These are phyloP conservation scores for Hemiscyllium ocellatum DNA, from an alignment of 2,113 vertebrate genomes.

Conservation along the genomic window DNA sequence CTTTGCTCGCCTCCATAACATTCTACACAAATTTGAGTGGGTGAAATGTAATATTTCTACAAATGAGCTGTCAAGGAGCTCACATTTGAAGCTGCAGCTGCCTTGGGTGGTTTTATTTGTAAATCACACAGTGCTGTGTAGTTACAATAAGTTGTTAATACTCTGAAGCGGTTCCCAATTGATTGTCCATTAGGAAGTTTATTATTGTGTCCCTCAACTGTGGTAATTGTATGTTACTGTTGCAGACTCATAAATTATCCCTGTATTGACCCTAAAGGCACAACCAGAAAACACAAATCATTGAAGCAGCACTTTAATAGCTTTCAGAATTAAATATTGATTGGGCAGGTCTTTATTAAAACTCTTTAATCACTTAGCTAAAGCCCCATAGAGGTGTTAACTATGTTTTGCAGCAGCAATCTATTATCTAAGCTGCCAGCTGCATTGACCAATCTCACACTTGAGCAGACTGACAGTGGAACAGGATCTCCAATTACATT, in stretches of 20 bases:
- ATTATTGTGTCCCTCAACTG: not conserved
- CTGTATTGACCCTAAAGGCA: not conserved
- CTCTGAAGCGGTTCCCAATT: not conserved
- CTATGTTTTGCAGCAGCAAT: not conserved
- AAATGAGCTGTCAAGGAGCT: not conserved
- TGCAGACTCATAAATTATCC: not conserved
- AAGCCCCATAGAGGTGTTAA: not conserved
- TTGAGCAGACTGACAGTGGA: not conserved
- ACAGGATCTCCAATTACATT: not conserved
- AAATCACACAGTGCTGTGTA: not conserved
- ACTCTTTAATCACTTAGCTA: not conserved
- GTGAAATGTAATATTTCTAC: slow-evolving; percentile 1
- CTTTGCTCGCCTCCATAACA: not conserved
- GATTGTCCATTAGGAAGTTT: not conserved
- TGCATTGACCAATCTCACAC: not conserved
- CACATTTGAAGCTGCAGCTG: not conserved
- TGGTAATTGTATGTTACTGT: not conserved
- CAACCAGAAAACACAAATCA: not conserved
- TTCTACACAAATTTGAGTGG: not conserved
- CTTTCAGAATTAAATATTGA: not conserved
- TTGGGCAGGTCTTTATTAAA: not conserved
- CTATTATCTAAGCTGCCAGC: not conserved
- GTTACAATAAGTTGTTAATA: not conserved
- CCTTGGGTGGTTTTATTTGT: not conserved
- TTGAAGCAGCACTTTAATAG: not conserved